Evolutionary conservation across 1,140 invertebrate species (phyloP).

Genomic region (Leptinotarsa defecta): DNA sequence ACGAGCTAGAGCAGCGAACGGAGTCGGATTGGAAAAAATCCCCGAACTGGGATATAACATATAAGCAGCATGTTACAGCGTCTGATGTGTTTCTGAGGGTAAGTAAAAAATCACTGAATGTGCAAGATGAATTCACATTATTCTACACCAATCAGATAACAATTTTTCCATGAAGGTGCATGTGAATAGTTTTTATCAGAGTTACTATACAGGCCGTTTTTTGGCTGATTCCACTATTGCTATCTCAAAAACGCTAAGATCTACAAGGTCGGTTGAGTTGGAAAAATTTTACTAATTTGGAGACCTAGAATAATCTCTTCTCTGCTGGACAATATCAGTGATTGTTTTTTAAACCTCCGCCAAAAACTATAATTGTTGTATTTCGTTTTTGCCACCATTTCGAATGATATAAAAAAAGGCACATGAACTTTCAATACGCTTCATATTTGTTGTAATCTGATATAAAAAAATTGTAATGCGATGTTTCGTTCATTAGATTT

Average conservation of each 20-base stretch:
- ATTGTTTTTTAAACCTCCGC: too few species aligned
- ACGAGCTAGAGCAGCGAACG: constrained; percentile 12
- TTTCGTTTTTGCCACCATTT: too few species aligned
- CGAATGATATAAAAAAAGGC: too few species aligned
- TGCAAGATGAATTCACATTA: not conserved
- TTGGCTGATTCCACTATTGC: not conserved
- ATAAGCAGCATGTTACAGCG: constrained; percentile 80
- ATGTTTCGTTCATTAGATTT: too few species aligned
- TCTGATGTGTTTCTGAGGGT: constrained; percentile 87
- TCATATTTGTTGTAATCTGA: too few species aligned
- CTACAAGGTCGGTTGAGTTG: not conserved
- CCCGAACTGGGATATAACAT: constrained; percentile 81
- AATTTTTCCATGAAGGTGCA: too few species aligned
- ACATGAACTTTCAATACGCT: too few species aligned
- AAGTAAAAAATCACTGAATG: constrained; percentile 32
- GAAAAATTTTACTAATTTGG: not conserved
- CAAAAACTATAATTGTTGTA: too few species aligned
- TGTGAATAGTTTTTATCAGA: too few species aligned
- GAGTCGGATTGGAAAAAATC: constrained; percentile 59
- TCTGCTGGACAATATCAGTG: too few species aligned
- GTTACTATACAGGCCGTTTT: not conserved
- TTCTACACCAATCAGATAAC: not conserved
- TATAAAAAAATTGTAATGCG: too few species aligned
- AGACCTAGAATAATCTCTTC: too few species aligned
- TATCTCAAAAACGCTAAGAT: not conserved